These are phyloP conservation scores for Macrophya alboannulata DNA, from an alignment of 2,888 invertebrate species.

Conservation along the genomic window DNA sequence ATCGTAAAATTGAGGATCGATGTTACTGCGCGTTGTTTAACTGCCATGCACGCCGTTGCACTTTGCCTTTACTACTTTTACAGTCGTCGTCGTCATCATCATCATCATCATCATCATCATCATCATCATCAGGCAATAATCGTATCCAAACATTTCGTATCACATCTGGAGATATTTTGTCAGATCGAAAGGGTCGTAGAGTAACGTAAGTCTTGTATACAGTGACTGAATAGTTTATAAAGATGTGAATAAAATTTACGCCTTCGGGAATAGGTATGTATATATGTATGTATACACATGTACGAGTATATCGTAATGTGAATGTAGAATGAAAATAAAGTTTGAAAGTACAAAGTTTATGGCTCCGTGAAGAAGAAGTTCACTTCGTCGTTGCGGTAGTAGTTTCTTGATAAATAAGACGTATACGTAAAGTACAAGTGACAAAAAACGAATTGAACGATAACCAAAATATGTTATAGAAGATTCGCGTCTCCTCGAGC, in stretches of 20 bases:
- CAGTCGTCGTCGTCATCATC: neutral
- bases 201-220: no score
- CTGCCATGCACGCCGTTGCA: neutral
- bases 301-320: neutral
- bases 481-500: neutral
- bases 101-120: neutral
- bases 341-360: slow-evolving; percentile 37
- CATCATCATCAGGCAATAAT: neutral
- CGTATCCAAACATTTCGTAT: neutral
- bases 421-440: neutral
- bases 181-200: neutral
- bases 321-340: slow-evolving; percentile 1
- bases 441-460: slow-evolving; percentile 12
- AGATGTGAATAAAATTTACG: slow-evolving; percentile 19
- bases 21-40: slow-evolving; percentile 11
- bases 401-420: slow-evolving; percentile 40
- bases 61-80: neutral
- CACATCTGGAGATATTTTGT: neutral
- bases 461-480: neutral
- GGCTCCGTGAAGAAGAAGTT: slow-evolving; percentile 6
- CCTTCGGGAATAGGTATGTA: neutral
- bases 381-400: neutral
- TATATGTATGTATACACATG: neutral
- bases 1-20: slow-evolving; percentile 28
- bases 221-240: slow-evolving; percentile 11